A percentile compares a stretch with the other conserved stretches of the same genome.
Conservation (phyloP, 2,888 invertebrate genomes). For the Drosophila anomalata region DNA sequence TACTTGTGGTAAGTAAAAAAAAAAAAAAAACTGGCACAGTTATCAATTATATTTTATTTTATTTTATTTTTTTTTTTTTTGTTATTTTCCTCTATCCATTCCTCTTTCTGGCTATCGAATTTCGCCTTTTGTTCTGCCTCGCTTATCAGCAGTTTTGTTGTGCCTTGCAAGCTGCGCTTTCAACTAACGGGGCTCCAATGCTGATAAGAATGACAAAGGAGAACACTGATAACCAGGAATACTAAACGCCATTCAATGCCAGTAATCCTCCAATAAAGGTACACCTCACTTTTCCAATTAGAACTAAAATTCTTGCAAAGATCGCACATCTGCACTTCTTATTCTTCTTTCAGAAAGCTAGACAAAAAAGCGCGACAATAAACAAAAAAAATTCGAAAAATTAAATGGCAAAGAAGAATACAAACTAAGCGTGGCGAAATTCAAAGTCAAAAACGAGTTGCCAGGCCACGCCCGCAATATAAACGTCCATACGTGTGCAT, state of each 20-base stretch:
- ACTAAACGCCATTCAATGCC: neutral
- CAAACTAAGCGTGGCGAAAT: conserved; percentile 70
- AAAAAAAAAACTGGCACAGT: conserved; percentile 58
- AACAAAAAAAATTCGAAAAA: conserved; percentile 30
- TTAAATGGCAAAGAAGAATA: conserved; percentile 40
- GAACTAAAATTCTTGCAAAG: conserved; percentile 64
- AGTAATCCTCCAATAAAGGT: neutral
- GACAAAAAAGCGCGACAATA: conserved; percentile 41
- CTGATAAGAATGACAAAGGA: conserved; percentile 10
- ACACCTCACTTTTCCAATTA: conserved; percentile 26
- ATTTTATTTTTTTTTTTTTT: neutral
- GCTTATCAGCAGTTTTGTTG: conserved; percentile 61
- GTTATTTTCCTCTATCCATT: neutral
- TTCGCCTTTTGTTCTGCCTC: conserved; percentile 47
- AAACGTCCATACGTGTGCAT: conserved; percentile 24
- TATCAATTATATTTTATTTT: conserved; percentile 31
- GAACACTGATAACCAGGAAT: conserved; percentile 44
- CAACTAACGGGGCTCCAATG: conserved; percentile 28
- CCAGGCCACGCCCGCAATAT: conserved; percentile 66
- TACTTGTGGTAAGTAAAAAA: conserved; percentile 70
- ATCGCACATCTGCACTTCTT: conserved; percentile 38
- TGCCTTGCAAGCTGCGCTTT: conserved; percentile 42
- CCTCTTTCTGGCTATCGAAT: conserved; percentile 30
- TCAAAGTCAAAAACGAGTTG: conserved; percentile 60
- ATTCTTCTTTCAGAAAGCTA: conserved; percentile 14